phyloP scores from a whole-genome alignment of 2,113 vertebrate species.

The Rhinopithecus roxellana region DNA sequence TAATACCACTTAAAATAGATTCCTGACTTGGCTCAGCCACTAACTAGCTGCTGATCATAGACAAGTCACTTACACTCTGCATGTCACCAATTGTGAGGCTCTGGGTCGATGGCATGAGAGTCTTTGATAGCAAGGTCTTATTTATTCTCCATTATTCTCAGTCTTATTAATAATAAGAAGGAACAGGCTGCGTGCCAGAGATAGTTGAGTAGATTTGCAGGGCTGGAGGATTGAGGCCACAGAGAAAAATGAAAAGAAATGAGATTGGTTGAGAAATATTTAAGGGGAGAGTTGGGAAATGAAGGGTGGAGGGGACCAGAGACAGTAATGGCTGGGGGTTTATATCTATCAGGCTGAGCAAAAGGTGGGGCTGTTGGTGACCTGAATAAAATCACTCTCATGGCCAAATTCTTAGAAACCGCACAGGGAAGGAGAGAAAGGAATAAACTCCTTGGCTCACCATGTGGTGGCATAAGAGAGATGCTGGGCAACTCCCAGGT shows the following conservation, averaged over 20 bases:
- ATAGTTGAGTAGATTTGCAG: constrained; percentile 30
- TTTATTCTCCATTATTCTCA: constrained; percentile 53
- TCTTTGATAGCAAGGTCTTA: constrained; percentile 25
- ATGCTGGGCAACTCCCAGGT: background rate
- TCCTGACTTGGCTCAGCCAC: background rate
- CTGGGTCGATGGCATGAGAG: background rate
- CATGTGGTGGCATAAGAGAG: background rate
- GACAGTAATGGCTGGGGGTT: background rate
- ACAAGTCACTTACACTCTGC: background rate
- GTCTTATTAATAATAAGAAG: constrained; percentile 57
- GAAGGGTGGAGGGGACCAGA: background rate
- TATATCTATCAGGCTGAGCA: background rate
- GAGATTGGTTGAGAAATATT: background rate
- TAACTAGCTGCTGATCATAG: background rate
- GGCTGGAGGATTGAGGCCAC: background rate
- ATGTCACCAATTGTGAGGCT: background rate
- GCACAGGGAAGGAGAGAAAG: background rate
- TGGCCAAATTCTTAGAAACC: background rate
- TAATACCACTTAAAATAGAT: constrained; percentile 39
- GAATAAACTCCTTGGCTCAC: background rate
- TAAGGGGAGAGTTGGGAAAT: background rate
- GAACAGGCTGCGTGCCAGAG: background rate
- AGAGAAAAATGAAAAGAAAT: constrained; percentile 30
- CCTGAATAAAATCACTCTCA: constrained; percentile 11
- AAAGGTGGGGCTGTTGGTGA: background rate